Evolutionary conservation across 1,140 invertebrate genomes (phyloP), one percentile per base, ranked within the genome.

Genomic region (Drosophila kohkoa): DNA sequence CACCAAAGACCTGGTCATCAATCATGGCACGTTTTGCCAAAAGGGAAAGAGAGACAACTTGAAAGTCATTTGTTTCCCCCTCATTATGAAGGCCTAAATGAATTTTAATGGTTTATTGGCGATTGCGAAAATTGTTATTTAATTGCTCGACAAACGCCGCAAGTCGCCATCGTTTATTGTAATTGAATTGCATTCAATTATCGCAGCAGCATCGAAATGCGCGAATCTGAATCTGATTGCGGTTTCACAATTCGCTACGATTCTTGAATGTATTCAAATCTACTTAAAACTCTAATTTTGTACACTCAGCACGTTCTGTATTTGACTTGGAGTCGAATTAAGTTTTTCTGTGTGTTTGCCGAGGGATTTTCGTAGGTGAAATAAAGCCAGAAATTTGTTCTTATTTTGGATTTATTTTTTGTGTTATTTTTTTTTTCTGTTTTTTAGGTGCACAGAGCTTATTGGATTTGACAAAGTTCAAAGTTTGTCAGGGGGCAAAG

Each of bases 51-150:
- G 2, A 7, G 15, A 20, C 25, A 54, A 66, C 48, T 43, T 62
- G 70, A 63, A 63, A 35, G 65, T 60, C 75, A 52, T 43, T 55
- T 70, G 48, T 32, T 48, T 41, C 2, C 35, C 48, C 32, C 63
- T 70, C 52, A 59, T 72, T 58, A 35, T 59, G 25, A 35, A 57
- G 4, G 60, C 52, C 35, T 81, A 65, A 83, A 65, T 81, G 81
- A 73, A 66, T 89, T 88, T 89, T 81, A 88, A 89, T 78, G 57
- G 74, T 67, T 69, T 70, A 77, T 82, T 77, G 64, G 67, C 67
- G 80, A 81, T 83, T 81, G 77, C 78, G 75, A 57, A 81, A 88
- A 89, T 75, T 81, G 69, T 71, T 79, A 71, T 74, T 88, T 89
- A 79, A 88, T 81, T 89, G 71, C 45, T 85, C 35, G 71, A 75